Conservation (phyloP, 1,140 invertebrate species). For the Papilio polyxenes region DNA sequence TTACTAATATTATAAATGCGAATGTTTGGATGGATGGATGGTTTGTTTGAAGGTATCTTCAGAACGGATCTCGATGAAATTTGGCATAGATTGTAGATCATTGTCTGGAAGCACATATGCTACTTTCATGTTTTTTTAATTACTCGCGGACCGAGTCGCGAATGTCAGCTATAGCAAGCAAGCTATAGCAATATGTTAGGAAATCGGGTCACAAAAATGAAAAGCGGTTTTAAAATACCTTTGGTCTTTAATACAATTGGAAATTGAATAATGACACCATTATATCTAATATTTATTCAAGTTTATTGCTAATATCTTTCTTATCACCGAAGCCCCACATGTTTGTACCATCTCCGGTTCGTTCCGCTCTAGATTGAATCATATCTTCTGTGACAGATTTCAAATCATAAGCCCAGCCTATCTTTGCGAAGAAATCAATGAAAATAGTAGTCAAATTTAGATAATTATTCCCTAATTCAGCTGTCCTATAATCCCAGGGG, state of each 20-base stretch:
- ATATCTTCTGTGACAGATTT: constrained; percentile 33
- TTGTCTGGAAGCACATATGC: too few relatives aligned
- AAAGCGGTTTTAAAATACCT: not conserved
- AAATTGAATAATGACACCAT: not conserved
- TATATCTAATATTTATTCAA: not conserved
- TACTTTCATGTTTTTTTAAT: too few relatives aligned
- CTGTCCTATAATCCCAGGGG: constrained; percentile 43
- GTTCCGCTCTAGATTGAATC: constrained; percentile 6
- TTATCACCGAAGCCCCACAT: constrained; percentile 39
- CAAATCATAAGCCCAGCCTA: constrained; percentile 44
- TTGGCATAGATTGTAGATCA: too few relatives aligned
- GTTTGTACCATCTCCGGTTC: constrained; percentile 41
- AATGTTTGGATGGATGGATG: too few relatives aligned
- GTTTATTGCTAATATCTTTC: not conserved
- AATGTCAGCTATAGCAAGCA: too few relatives aligned
- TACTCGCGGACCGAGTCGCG: too few relatives aligned
- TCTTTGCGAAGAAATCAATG: constrained; percentile 41
- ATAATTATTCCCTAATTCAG: constrained; percentile 40
- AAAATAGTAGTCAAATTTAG: constrained; percentile 39
- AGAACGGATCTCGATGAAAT: too few relatives aligned
- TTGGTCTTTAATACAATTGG: not conserved
- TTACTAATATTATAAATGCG: too few relatives aligned
- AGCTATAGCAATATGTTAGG: too few relatives aligned
- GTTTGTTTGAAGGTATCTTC: too few relatives aligned
- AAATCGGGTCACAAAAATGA: not conserved